A percentile compares a stretch with the other conserved stretches of the same genome.
Conservation (phyloP, 2,797 vertebrate genomes). For the Arrhamphus sclerolepis region DNA sequence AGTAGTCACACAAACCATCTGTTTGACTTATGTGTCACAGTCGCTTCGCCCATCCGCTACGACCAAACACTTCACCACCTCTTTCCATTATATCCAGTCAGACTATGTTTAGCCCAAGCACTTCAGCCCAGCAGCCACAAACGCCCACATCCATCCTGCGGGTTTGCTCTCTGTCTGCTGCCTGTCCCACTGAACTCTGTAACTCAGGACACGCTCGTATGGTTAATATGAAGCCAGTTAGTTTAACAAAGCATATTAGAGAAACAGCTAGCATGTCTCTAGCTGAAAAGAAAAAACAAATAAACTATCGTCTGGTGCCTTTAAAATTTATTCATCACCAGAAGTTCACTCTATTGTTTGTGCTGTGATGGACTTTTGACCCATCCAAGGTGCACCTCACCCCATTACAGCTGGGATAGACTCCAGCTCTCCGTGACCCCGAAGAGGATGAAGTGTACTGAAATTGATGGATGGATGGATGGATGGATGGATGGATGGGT, state of each 20-base stretch:
- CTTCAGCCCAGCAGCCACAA: slow-evolving; percentile 60
- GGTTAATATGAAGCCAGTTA: background rate
- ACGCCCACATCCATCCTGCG: slow-evolving; percentile 65
- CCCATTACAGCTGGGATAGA: too few species aligned
- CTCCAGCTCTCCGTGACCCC: too few species aligned
- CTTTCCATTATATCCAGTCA: slow-evolving; percentile 72
- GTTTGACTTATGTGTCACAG: slow-evolving; percentile 40
- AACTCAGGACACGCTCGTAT: slow-evolving; percentile 1
- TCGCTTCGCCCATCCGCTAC: slow-evolving; percentile 36
- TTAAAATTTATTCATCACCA: too few species aligned
- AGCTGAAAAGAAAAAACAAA: background rate
- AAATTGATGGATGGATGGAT: too few species aligned
- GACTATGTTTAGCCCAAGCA: slow-evolving; percentile 65
- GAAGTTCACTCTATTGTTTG: too few species aligned
- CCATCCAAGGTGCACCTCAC: too few species aligned
- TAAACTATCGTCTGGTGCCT: background rate
- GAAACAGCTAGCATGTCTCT: background rate
- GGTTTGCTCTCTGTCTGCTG: slow-evolving; percentile 65
- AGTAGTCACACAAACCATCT: slow-evolving; percentile 49
- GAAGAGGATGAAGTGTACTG: too few species aligned
- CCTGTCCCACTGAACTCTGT: slow-evolving; percentile 49
- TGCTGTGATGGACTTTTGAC: too few species aligned
- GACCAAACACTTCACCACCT: slow-evolving; percentile 58
- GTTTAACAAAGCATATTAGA: slow-evolving; percentile 2
- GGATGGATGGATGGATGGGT: too few species aligned